These are phyloP conservation scores for Euspilapteryx auroguttella DNA, from an alignment of 2,888 invertebrate genomes.

Conservation along the genomic window DNA sequence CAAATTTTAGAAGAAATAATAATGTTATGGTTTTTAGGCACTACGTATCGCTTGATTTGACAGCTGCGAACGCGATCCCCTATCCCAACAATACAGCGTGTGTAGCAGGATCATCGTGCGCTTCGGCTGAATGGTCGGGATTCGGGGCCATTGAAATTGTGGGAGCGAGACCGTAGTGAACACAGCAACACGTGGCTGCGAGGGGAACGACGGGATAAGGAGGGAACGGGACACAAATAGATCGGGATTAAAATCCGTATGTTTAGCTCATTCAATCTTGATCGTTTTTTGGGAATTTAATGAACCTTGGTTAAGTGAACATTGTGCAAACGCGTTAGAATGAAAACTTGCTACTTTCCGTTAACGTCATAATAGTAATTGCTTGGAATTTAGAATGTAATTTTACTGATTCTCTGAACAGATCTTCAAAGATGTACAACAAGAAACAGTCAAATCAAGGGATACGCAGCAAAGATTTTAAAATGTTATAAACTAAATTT, in stretches of 20 bases:
- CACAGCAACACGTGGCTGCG: slow-evolving; percentile 23
- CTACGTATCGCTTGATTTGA: slow-evolving; percentile 47
- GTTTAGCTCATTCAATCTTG: no score
- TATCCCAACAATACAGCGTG: slow-evolving; percentile 46
- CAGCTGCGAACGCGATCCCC: slow-evolving; percentile 42
- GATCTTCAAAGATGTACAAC: no score
- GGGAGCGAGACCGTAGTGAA: slow-evolving; percentile 28
- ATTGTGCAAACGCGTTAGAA: slow-evolving; percentile 5
- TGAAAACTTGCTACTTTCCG: slow-evolving; percentile 3
- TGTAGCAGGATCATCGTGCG: no score
- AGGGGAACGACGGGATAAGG: slow-evolving; percentile 26
- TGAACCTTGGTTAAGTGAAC: slow-evolving; percentile 2
- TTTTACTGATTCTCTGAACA: no score
- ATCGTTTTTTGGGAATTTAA: no score
- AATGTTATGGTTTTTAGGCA: slow-evolving; percentile 9
- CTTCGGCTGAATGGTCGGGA: slow-evolving; percentile 44
- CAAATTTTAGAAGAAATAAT: slow-evolving; percentile 16
- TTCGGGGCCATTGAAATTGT: no score
- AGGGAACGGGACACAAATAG: slow-evolving; percentile 33
- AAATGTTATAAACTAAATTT: no score
- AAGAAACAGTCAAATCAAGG: slow-evolving; percentile 38
- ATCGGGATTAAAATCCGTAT: no score
- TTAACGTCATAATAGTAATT: slow-evolving; percentile 2
- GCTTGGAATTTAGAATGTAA: not conserved
- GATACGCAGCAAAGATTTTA: no score